Evolutionary conservation across 2,888 invertebrate species (phyloP).

Genomic region (Scaptodrosophila latifasciaeformis): DNA sequence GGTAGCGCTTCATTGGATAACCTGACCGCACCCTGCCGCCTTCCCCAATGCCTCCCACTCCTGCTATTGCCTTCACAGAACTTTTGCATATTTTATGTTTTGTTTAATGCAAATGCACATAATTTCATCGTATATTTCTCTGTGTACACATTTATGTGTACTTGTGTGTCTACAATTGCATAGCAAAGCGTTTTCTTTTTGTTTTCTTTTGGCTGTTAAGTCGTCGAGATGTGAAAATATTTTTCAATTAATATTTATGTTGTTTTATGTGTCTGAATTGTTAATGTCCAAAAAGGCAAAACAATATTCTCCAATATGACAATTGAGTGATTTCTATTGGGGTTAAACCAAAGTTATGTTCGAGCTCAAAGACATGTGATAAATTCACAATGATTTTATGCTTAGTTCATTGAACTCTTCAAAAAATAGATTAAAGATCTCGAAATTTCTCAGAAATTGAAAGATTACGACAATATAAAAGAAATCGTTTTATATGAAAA

Average conservation of each 20-base stretch:
- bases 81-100: conserved; percentile 69
- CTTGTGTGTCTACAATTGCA: conserved; percentile 13
- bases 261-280: conserved; percentile 61
- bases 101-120: conserved; percentile 70
- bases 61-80: conserved; percentile 37
- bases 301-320: too few relatives aligned
- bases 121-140: conserved; percentile 54
- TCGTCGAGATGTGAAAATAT: conserved; percentile 58
- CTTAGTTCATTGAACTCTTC: too few relatives aligned
- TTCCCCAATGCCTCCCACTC: too few relatives aligned
- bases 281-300: conserved; percentile 51
- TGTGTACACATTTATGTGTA: conserved; percentile 7
- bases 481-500: too few relatives aligned
- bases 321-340: too few relatives aligned
- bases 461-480: too few relatives aligned
- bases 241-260: conserved; percentile 68
- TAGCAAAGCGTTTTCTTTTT: conserved; percentile 43
- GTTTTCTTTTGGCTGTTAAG: conserved; percentile 42
- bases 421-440: too few relatives aligned
- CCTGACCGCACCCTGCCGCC: too few relatives aligned
- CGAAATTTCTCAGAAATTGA: too few relatives aligned
- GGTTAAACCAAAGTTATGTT: too few relatives aligned
- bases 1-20: conserved; percentile 26
- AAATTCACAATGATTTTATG: too few relatives aligned
- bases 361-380: too few relatives aligned